These are phyloP conservation scores for Mellivora capensis DNA, from an alignment of 2,113 vertebrate species.

Conservation along the genomic window DNA sequence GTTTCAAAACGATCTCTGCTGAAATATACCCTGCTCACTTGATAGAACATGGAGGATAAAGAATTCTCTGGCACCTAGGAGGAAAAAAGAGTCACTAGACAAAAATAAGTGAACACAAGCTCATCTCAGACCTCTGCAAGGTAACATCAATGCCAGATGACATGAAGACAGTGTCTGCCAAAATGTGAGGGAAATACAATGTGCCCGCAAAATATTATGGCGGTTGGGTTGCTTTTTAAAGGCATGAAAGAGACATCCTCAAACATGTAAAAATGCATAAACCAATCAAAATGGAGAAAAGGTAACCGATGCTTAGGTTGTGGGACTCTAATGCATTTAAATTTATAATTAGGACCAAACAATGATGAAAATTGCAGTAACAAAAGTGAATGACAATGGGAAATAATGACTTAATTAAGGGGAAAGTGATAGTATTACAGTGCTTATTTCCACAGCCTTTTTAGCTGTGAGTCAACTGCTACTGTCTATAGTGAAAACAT, in stretches of 20 bases:
- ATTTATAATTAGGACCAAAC: conserved; percentile 35
- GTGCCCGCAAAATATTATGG: background rate
- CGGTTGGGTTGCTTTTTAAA: background rate
- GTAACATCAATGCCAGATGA: background rate
- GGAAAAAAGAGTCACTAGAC: background rate
- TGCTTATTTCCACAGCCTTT: background rate
- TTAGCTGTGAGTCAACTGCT: background rate
- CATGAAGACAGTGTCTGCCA: background rate
- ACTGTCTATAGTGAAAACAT: conserved; percentile 1
- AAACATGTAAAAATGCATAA: background rate
- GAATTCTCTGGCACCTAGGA: background rate
- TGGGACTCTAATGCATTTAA: background rate
- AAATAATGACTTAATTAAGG: conserved; percentile 32
- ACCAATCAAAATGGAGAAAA: background rate
- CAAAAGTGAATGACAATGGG: conserved; percentile 32
- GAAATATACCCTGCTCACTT: background rate
- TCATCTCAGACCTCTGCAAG: background rate
- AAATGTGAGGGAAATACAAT: background rate
- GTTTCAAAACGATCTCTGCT: background rate
- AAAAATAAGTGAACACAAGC: background rate
- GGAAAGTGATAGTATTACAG: background rate
- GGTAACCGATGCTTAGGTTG: background rate
- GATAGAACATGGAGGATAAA: background rate
- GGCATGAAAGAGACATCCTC: background rate
- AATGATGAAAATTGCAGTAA: conserved; percentile 32